Percentiles rank a stretch among this genome's conserved stretches.
Evolutionary conservation across 2,113 vertebrate genomes (phyloP).

Genomic region (Emydura subglobosa): DNA sequence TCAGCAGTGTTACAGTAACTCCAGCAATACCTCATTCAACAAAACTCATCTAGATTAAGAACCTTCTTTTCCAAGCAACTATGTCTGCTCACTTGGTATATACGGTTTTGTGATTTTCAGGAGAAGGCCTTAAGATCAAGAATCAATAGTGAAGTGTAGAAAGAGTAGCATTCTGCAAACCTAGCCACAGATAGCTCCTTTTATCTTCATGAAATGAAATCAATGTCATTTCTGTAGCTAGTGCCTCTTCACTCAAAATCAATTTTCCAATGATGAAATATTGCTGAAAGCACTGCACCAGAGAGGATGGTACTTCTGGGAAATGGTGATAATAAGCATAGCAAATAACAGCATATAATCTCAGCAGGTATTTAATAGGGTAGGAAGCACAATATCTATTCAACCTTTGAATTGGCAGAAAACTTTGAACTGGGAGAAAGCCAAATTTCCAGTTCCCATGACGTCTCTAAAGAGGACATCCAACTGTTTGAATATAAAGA

Average conservation of each 20-base stretch:
- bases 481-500: constrained; percentile 8
- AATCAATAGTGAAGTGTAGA: constrained; percentile 73
- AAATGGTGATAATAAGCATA: constrained; percentile 54
- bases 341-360: constrained; percentile 60
- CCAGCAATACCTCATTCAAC: not conserved
- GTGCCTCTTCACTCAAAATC: constrained; percentile 65
- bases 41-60: not conserved
- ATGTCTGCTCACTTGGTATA: not conserved
- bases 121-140: constrained; percentile 49
- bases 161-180: constrained; percentile 60
- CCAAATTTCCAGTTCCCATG: constrained; percentile 26
- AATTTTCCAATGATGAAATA: constrained; percentile 66
- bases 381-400: constrained; percentile 66
- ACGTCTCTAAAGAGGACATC: constrained; percentile 5
- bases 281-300: constrained; percentile 54
- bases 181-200: constrained; percentile 65
- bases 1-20: not conserved
- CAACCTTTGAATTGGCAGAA: constrained; percentile 41
- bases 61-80: not conserved
- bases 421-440: constrained; percentile 56
- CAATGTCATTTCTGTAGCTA: constrained; percentile 58
- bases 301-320: constrained; percentile 37
- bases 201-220: constrained; percentile 70
- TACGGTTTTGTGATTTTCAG: constrained; percentile 17
- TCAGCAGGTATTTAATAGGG: constrained; percentile 66